Conservation (phyloP, 2,113 vertebrate species). For the Dasyprocta punctata region DNA sequence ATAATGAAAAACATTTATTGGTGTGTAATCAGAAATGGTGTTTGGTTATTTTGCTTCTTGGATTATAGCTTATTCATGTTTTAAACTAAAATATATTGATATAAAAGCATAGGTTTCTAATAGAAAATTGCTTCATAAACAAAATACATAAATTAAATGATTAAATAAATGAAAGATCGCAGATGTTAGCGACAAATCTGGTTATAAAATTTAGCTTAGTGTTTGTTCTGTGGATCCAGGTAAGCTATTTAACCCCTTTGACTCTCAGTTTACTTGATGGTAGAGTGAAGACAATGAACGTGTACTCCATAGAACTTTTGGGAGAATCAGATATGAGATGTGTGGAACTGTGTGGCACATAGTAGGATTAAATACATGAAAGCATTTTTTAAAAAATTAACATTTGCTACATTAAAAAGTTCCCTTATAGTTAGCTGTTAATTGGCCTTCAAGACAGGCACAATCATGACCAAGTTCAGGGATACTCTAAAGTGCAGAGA, state of each 20-base stretch:
- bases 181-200: neutral
- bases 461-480: neutral
- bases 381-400: neutral
- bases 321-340: neutral
- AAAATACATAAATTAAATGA: neutral
- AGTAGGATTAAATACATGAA: neutral
- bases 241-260: neutral
- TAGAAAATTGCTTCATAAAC: conserved; percentile 16
- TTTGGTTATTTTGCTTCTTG: neutral
- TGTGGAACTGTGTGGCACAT: neutral
- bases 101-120: neutral
- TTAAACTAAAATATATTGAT: neutral
- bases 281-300: neutral
- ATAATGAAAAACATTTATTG: neutral
- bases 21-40: neutral
- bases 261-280: neutral
- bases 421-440: neutral
- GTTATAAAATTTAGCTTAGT: neutral
- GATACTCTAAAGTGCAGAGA: neutral
- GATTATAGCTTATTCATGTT: neutral
- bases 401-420: neutral
- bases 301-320: neutral
- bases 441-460: neutral
- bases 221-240: neutral
- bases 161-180: neutral